A percentile compares a stretch with the other conserved stretches of the same genome.
Evolutionary conservation across 2,113 vertebrate species (phyloP).

Genomic region (Baryphthengus martii): DNA sequence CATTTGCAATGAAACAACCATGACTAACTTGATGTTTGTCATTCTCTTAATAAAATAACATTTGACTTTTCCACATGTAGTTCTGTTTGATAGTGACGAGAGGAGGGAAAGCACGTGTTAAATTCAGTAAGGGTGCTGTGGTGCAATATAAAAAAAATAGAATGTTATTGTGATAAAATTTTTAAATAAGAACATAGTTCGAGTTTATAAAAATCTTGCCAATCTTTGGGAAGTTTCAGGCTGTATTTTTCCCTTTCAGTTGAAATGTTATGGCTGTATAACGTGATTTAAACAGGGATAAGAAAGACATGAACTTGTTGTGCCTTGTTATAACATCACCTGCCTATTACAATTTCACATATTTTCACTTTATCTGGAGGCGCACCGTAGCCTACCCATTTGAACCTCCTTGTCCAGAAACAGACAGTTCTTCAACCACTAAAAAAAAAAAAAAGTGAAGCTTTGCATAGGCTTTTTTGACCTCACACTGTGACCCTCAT

Average conservation of each 20-base stretch:
- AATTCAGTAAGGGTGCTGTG: background rate
- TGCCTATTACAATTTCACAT: slow-evolving; percentile 25
- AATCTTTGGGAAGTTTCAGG: background rate
- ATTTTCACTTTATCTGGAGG: slow-evolving; percentile 45
- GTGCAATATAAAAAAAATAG: background rate
- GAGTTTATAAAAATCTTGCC: background rate
- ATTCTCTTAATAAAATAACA: background rate
- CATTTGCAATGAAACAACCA: background rate
- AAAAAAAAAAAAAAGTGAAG: slow-evolving; percentile 23
- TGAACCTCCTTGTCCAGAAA: slow-evolving; percentile 19
- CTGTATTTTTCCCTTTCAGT: background rate
- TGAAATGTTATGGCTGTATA: background rate
- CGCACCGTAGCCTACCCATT: background rate
- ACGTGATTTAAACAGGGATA: background rate
- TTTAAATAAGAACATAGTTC: background rate
- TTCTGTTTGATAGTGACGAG: background rate
- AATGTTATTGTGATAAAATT: background rate
- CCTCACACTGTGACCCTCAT: slow-evolving; percentile 68
- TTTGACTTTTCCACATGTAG: background rate
- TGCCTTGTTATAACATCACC: slow-evolving; percentile 34
- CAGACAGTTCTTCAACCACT: slow-evolving; percentile 17
- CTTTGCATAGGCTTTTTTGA: slow-evolving; percentile 57
- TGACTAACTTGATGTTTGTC: background rate
- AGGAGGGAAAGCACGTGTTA: background rate
- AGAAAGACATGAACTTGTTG: slow-evolving; percentile 8